Percentiles rank a stretch among this genome's conserved stretches.
These are phyloP conservation scores for Pristionchus fissidentatus DNA, from an alignment of 2,888 invertebrate species.

Conservation along the genomic window DNA sequence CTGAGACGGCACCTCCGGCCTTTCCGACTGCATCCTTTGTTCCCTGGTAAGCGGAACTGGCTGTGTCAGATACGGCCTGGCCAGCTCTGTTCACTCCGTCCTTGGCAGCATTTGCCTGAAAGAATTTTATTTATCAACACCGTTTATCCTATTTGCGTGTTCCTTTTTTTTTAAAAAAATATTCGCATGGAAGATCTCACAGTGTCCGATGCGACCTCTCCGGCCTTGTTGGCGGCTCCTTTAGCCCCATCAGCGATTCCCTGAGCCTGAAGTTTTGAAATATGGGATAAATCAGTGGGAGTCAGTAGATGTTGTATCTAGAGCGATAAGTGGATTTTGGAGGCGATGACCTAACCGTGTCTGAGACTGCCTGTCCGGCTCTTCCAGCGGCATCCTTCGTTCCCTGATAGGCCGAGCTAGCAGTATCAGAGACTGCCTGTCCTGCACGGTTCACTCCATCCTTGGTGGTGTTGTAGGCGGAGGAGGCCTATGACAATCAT, in stretches of 20 bases:
- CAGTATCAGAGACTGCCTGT: constrained; percentile 21
- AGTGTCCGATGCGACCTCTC: neutral
- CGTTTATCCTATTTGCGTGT: too few relatives aligned
- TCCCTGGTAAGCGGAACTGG: neutral
- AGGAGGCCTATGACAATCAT: neutral
- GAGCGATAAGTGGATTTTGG: neutral
- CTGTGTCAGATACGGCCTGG: constrained; percentile 6
- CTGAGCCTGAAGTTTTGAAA: neutral
- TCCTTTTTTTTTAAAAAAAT: neutral
- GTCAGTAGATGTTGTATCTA: too few relatives aligned
- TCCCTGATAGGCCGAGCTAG: too few relatives aligned
- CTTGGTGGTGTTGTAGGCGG: neutral
- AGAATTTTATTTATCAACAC: neutral
- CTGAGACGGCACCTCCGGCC: neutral
- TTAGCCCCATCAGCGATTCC: neutral
- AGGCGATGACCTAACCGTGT: neutral
- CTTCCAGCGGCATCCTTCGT: neutral
- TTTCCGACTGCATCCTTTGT: neutral
- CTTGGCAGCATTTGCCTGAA: neutral
- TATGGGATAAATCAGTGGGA: too few relatives aligned
- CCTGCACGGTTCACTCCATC: constrained; percentile 17
- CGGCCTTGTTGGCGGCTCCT: neutral
- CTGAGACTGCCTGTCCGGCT: constrained; percentile 5
- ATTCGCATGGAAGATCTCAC: neutral
- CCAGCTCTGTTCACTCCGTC: constrained; percentile 22